These are phyloP conservation scores for Pogonomyrmex barbatus DNA, from an alignment of 1,140 invertebrate genomes.

Conservation along the genomic window DNA sequence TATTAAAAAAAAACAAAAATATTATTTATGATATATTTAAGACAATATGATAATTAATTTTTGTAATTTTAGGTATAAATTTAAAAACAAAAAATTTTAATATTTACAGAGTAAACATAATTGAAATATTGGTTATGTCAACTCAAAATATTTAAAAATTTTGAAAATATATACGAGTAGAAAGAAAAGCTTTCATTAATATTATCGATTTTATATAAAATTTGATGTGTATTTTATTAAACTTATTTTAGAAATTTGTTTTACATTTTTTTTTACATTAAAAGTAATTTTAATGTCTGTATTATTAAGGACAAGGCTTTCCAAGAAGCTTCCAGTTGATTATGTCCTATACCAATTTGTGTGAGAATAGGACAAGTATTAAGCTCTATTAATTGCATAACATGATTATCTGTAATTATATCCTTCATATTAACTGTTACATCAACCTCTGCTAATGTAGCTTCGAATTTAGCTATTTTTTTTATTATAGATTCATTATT, in stretches of 20 bases:
- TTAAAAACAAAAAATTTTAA: background rate
- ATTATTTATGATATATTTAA: background rate
- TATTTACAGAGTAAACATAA: background rate
- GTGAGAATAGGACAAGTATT: constrained; percentile 74
- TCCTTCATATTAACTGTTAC: constrained; percentile 5
- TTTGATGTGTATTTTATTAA: background rate
- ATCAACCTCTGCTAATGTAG: constrained; percentile 13
- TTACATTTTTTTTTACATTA: constrained; percentile 45
- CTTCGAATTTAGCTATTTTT: constrained; percentile 27
- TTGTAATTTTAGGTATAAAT: background rate
- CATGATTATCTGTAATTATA: background rate
- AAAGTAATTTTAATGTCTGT: constrained; percentile 48
- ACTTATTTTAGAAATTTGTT: background rate
- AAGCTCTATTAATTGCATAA: constrained; percentile 61
- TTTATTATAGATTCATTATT: background rate
- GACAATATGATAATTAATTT: background rate
- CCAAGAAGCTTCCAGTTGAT: constrained; percentile 53
- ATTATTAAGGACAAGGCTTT: constrained; percentile 58
- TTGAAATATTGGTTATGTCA: background rate
- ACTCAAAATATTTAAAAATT: background rate
- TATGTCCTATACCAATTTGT: constrained; percentile 69
- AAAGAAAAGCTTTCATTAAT: background rate
- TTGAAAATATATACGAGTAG: background rate
- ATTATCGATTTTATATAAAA: background rate
- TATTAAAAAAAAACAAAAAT: background rate